A percentile compares a stretch with the other conserved stretches of the same genome.
phyloP scores from a whole-genome alignment of 35 echinoderm and acorn worm genomes.

The Ophioderma brevispina region DNA sequence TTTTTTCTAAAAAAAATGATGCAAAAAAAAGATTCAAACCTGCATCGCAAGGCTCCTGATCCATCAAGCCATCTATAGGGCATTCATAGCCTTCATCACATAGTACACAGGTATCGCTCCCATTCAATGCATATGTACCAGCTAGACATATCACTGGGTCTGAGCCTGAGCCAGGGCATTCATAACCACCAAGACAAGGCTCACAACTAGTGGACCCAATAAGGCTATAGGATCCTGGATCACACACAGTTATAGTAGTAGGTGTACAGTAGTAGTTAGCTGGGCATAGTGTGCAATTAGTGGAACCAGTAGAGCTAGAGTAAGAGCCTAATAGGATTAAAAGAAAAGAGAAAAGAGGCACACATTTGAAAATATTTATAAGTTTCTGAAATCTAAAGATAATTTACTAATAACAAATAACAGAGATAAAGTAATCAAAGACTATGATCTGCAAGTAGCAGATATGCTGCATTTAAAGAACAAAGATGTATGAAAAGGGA shows the following conservation, averaged over 20 bases:
- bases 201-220: slow-evolving; percentile 60
- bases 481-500: too few relatives aligned
- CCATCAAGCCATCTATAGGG: slow-evolving; percentile 60
- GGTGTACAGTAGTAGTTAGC: slow-evolving; percentile 74
- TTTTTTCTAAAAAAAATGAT: too few relatives aligned
- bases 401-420: too few relatives aligned
- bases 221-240: slow-evolving; percentile 72
- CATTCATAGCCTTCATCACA: slow-evolving; percentile 88
- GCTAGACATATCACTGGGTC: slow-evolving; percentile 43
- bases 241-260: slow-evolving; percentile 53
- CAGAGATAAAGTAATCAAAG: too few relatives aligned
- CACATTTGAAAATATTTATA: too few relatives aligned
- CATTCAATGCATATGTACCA: slow-evolving; percentile 77
- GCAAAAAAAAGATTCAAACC: background rate
- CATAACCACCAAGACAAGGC: slow-evolving; percentile 81
- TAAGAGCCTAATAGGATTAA: slow-evolving; percentile 48
- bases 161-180: slow-evolving; percentile 61
- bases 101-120: slow-evolving; percentile 61
- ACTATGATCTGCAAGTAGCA: too few relatives aligned
- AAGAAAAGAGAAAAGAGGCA: background rate
- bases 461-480: too few relatives aligned
- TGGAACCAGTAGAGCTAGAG: slow-evolving; percentile 30
- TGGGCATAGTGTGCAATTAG: slow-evolving; percentile 57
- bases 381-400: too few relatives aligned
- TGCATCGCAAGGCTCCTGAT: slow-evolving; percentile 57